Conservation (phyloP, 2,113 vertebrate genomes). For the Gobio gobio region DNA sequence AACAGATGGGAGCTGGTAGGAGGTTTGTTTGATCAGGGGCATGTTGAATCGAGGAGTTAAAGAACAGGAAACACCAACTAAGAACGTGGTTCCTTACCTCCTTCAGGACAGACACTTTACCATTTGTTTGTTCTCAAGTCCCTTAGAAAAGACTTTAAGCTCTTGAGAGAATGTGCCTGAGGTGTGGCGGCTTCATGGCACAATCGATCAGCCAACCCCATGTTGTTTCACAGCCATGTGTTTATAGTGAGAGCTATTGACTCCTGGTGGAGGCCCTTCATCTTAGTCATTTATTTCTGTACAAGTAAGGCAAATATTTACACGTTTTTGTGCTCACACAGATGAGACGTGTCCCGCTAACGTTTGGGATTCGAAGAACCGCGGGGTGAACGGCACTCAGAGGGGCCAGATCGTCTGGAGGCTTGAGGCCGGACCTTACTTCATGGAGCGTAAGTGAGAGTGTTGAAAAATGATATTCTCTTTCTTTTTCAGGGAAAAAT, state of each 20-base stretch:
- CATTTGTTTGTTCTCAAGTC: not conserved
- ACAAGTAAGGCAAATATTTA: not conserved
- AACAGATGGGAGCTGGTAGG: conserved; percentile 49
- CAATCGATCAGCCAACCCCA: not conserved
- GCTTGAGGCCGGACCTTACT: conserved; percentile 92
- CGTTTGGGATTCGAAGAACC: conserved; percentile 99
- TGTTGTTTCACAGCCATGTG: not conserved
- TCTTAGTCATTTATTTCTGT: not conserved
- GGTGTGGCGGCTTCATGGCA: not conserved
- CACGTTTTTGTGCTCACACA: conserved; percentile 64
- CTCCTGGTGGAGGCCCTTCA: not conserved
- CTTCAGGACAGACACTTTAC: not conserved
- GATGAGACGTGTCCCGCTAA: conserved; percentile 96
- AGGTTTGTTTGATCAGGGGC: conserved; percentile 9
- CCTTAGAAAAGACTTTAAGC: not conserved
- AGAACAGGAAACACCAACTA: not conserved
- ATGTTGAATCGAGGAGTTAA: conserved; percentile 23
- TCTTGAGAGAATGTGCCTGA: not conserved
- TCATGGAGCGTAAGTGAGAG: conserved; percentile 90
- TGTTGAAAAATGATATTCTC: not conserved
- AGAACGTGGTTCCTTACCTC: not conserved
- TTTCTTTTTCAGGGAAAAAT: not conserved
- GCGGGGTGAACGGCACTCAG: conserved; percentile 94
- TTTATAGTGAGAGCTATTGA: conserved; percentile 1
- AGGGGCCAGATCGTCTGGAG: conserved; percentile 95